Percentiles rank a stretch among this genome's conserved stretches.
These are phyloP conservation scores for Coleophora flavipennella DNA, from an alignment of 2,888 invertebrate genomes.

Conservation along the genomic window DNA sequence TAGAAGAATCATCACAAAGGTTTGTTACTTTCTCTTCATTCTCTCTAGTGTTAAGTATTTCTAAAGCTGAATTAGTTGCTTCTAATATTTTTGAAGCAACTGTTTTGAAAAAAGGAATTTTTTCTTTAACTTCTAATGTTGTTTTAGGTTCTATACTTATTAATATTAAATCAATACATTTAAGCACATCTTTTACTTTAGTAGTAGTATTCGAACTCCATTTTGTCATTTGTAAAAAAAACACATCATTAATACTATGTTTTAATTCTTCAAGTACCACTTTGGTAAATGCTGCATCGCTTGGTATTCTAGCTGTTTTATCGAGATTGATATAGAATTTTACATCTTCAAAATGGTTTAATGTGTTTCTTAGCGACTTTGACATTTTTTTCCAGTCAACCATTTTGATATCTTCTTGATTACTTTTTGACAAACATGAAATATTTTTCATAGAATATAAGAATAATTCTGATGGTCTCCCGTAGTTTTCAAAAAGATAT, in stretches of 20 bases:
- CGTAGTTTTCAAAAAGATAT: conserved; percentile 58
- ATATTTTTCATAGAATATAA: conserved; percentile 46
- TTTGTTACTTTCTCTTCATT: neutral
- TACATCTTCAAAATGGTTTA: conserved; percentile 63
- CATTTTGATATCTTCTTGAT: conserved; percentile 18
- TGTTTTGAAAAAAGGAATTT: conserved; percentile 53
- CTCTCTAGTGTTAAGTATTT: conserved; percentile 2
- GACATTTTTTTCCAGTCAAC: conserved; percentile 35
- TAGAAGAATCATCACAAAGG: neutral
- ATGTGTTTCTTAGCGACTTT: conserved; percentile 42
- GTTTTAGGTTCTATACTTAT: conserved; percentile 31
- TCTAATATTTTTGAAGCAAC: conserved; percentile 28
- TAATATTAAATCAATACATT: conserved; percentile 25
- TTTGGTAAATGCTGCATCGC: conserved; percentile 55
- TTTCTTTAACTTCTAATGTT: conserved; percentile 52
- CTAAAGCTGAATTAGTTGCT: conserved; percentile 22
- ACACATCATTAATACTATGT: conserved; percentile 25
- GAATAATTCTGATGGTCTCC: conserved; percentile 47
- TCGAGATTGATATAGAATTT: conserved; percentile 64
- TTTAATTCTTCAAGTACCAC: conserved; percentile 48
- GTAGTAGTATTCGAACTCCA: conserved; percentile 17
- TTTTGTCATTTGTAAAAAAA: conserved; percentile 20
- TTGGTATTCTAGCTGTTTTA: conserved; percentile 59
- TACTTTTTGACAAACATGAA: conserved; percentile 19
- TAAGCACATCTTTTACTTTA: conserved; percentile 18